These are phyloP conservation scores for Noctua fimbriata DNA, from an alignment of 2,888 invertebrate genomes.

Conservation along the genomic window DNA sequence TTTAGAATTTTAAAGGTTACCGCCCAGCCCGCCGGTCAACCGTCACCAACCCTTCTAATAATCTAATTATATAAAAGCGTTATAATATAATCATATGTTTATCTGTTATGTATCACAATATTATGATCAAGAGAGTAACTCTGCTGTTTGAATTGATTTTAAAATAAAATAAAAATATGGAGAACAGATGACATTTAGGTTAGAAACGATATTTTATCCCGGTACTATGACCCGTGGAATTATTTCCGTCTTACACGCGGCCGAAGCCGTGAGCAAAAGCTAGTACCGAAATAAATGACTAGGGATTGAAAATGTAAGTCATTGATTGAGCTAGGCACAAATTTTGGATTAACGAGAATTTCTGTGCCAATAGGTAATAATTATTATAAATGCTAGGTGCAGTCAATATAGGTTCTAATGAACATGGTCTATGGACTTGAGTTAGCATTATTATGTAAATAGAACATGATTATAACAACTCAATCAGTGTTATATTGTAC, in stretches of 20 bases:
- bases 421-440: constrained; percentile 24
- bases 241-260: neutral
- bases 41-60: neutral
- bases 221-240: neutral
- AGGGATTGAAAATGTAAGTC: neutral
- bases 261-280: too few species aligned
- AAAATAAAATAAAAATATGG: neutral
- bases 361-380: neutral
- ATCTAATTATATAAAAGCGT: too few species aligned
- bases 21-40: neutral
- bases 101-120: neutral
- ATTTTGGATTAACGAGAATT: constrained; percentile 7
- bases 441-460: constrained; percentile 42
- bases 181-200: neutral
- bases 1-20: neutral
- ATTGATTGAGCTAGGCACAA: neutral
- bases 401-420: constrained; percentile 15
- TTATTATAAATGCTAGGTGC: constrained; percentile 2
- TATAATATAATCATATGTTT: too few species aligned
- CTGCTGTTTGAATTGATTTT: neutral
- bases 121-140: neutral
- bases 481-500: constrained; percentile 23
- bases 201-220: neutral
- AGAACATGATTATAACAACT: constrained; percentile 29
- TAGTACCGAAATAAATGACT: neutral